Evolutionary conservation across 2,888 invertebrate genomes (phyloP).

Genomic region (Pandemis corylana): DNA sequence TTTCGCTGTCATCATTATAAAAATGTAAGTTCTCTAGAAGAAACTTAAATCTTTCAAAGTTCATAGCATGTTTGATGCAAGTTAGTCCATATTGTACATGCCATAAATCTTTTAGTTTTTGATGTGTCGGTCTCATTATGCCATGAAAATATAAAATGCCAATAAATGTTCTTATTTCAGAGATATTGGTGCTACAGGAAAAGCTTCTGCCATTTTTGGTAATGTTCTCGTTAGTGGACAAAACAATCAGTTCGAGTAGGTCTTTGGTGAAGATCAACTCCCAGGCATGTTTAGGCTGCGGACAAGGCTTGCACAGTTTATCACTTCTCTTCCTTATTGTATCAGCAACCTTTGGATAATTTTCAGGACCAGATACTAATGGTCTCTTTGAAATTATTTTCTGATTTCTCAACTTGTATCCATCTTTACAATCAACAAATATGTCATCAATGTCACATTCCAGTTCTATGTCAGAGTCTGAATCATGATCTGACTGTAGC

Average conservation of each 20-base stretch:
- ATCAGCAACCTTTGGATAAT: background rate
- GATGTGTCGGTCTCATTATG: constrained; percentile 73
- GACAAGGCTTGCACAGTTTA: constrained; percentile 61
- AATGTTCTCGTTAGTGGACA: constrained; percentile 73
- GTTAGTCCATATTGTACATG: constrained; percentile 65
- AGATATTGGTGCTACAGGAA: constrained; percentile 55
- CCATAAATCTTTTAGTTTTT: constrained; percentile 73
- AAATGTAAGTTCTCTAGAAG: constrained; percentile 71
- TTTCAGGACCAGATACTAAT: constrained; percentile 2
- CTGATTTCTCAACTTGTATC: constrained; percentile 57
- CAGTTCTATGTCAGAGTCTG: constrained; percentile 73
- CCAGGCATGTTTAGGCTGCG: constrained; percentile 72
- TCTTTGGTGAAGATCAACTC: constrained; percentile 73
- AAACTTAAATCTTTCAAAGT: constrained; percentile 70
- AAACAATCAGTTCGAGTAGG: constrained; percentile 72
- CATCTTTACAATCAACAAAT: constrained; percentile 63
- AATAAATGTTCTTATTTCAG: constrained; percentile 73
- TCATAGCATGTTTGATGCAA: constrained; percentile 69
- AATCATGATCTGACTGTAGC: constrained; percentile 74
- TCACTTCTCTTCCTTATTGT: background rate
- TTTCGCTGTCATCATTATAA: constrained; percentile 60
- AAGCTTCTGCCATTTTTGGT: constrained; percentile 52
- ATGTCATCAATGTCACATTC: constrained; percentile 60
- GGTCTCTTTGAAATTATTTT: constrained; percentile 8
- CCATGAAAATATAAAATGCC: constrained; percentile 78